Evolutionary conservation across 2,113 vertebrate species (phyloP).

Genomic region (Echinops telfairi): DNA sequence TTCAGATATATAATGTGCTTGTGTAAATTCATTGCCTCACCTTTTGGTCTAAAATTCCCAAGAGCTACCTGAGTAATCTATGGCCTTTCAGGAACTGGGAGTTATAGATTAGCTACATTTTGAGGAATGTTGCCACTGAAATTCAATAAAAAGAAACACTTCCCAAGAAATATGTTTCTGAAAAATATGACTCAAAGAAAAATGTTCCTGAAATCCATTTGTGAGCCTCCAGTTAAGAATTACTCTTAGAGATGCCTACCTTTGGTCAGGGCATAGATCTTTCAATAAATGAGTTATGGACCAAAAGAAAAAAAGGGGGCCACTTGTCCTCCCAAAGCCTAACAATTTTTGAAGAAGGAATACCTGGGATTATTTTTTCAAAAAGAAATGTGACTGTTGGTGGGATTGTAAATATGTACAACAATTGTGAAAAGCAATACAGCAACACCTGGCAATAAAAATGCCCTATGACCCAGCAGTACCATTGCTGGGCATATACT

Average conservation of each 20-base stretch:
- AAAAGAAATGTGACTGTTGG: neutral
- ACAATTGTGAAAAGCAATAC: too few species aligned
- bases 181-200: neutral
- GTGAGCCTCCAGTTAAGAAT: neutral
- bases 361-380: neutral
- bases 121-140: conserved; percentile 32
- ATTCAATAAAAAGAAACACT: neutral
- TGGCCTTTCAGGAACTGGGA: neutral
- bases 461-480: too few species aligned
- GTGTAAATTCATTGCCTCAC: neutral
- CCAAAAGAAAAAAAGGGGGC: neutral
- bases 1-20: neutral
- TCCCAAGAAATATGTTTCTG: neutral
- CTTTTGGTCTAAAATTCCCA: conserved; percentile 15
- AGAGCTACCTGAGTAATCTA: neutral
- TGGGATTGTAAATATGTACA: too few species aligned
- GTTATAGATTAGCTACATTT: neutral
- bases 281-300: neutral
- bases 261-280: conserved; percentile 3
- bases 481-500: too few species aligned
- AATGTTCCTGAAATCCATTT: conserved; percentile 16
- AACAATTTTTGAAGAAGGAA: conserved; percentile 33
- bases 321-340: neutral
- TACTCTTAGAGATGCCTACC: neutral
- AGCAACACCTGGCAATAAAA: too few species aligned